A percentile compares a stretch with the other conserved stretches of the same genome.
phyloP scores from a whole-genome alignment of 2,888 invertebrate genomes.

The Zonitis immaculata region DNA sequence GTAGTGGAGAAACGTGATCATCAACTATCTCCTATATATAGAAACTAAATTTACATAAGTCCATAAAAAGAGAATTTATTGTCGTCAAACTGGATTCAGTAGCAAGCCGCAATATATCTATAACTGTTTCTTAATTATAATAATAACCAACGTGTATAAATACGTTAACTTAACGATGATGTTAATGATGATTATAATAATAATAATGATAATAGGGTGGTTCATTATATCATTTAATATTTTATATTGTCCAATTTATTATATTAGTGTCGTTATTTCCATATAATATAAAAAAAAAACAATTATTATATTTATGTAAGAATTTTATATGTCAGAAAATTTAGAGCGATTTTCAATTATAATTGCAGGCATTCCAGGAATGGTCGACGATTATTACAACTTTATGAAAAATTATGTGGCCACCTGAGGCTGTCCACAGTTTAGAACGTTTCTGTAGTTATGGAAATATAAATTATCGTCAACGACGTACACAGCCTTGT shows the following conservation, averaged over 20 bases:
- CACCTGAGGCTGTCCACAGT: conserved; percentile 21
- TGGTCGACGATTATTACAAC: not conserved
- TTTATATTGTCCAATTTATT: no score
- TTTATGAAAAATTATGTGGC: conserved; percentile 19
- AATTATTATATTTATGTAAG: no score
- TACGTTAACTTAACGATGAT: conserved; percentile 23
- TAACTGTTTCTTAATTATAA: conserved; percentile 42
- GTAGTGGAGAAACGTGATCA: conserved; percentile 18
- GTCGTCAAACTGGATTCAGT: conserved; percentile 47
- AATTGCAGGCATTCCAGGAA: not conserved
- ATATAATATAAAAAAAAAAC: no score
- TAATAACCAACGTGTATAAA: conserved; percentile 31
- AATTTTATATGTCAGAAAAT: no score
- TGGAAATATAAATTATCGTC: conserved; percentile 20
- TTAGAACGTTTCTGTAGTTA: conserved; percentile 20
- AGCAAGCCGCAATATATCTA: conserved; percentile 42
- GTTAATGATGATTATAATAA: conserved; percentile 9
- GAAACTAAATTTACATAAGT: conserved; percentile 37
- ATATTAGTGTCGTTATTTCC: no score
- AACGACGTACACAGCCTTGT: conserved; percentile 20
- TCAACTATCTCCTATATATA: conserved; percentile 33
- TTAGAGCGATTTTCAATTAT: no score
- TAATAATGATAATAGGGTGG: conserved; percentile 11
- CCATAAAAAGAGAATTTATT: conserved; percentile 46
- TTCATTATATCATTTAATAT: no score